Base-by-base conservation (phyloP, 2,797 vertebrate species). In the Oreonectes daqikongensis region DNA sequence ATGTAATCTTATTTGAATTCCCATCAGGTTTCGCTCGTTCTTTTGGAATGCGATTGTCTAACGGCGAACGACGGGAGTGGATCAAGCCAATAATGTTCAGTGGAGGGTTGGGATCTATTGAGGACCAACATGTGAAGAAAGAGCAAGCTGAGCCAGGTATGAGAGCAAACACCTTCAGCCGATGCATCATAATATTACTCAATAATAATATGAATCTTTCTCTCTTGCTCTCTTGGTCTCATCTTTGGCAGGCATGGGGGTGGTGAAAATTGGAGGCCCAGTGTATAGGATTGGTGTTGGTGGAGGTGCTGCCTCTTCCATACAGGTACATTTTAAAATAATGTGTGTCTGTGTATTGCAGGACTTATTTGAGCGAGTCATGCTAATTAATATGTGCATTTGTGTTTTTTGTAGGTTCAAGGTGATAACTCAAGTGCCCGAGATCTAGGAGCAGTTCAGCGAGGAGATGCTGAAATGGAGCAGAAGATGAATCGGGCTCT, bases 71-170 rank as follows among this genome's bases (percentile, higher is more conserved):
- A 0, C 91, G 95, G 4, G 96, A 98, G 52, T 97, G 96, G 96
- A 92, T 98, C 74, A 97, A 97, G 22, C 96, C 96, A 0, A 94
- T 98, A 81, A 98, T 98, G 96, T 98, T 98, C 87, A 97, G 96
- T 0, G 96, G 94, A 0, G 97, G 97, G 11, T 86, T 98, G 4
- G 96, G 97, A 0, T 91, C 94, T 48, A 95, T 98, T 44, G 95
- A 97, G 79, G 93, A 95, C 2, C 11, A 73, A 0, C 93, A 97
- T 1, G 87, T 96, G 0, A 89, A 83, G 81, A 98, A 98, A 79
- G 92, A 94, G 55, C 69, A 72, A 17, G 91, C 95, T 0, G 84
- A 92, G 63, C 67, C 86, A 0, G 96, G 96, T 97, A 82, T 83
- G 52, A 30, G 20, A 69, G 42, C 0, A 38, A 15, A 28, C 22